Evolutionary conservation across 2,797 vertebrate genomes (phyloP).

Genomic region (Rallus crepitans): DNA sequence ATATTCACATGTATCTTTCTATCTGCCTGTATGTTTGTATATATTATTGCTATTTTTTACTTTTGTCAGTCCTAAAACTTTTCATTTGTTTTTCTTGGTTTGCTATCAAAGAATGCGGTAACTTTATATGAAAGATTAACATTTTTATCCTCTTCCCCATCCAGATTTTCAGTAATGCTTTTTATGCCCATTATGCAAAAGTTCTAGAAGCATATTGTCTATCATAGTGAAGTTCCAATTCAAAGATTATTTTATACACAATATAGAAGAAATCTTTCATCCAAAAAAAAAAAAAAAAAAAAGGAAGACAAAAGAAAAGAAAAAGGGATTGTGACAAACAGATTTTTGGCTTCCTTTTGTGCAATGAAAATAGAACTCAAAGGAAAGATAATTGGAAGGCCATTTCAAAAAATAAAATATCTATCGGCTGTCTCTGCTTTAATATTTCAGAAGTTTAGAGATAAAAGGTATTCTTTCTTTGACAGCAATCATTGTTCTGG

Average conservation of each 20-base stretch:
- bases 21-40: neutral
- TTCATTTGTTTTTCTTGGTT: neutral
- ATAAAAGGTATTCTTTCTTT: slow-evolving; percentile 46
- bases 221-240: neutral
- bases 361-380: slow-evolving; percentile 33
- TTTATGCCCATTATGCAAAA: neutral
- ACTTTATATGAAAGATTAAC: neutral
- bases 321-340: neutral
- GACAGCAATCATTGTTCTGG: slow-evolving; percentile 54
- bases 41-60: neutral
- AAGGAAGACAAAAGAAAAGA: too few relatives aligned
- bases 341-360: neutral
- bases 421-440: slow-evolving; percentile 21
- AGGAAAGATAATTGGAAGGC: slow-evolving; percentile 18
- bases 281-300: neutral
- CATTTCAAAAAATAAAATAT: neutral
- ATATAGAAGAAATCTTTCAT: neutral
- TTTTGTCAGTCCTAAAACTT: neutral
- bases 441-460: slow-evolving; percentile 54
- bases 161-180: neutral
- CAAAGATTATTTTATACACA: neutral
- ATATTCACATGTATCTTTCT: accelerated
- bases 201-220: neutral
- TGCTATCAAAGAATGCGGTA: neutral
- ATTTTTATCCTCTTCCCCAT: neutral